Evolutionary conservation across 2,797 vertebrate genomes (phyloP), one percentile per base, ranked within the genome.

Genomic region (Pseudotriccus pelzelni): DNA sequence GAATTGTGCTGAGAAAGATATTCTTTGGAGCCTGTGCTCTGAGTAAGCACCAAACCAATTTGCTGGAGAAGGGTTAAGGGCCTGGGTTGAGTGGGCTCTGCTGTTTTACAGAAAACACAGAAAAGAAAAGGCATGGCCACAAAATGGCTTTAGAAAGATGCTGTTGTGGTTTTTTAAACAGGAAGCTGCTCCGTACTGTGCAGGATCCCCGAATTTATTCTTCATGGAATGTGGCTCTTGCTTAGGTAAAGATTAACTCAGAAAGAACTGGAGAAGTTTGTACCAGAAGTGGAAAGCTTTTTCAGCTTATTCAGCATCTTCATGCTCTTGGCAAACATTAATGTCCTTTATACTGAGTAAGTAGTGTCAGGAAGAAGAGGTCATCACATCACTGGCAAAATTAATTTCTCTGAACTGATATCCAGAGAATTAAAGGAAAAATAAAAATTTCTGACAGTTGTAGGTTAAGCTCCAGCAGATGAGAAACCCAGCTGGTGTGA

Each of bases 401-500:
- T 89, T 80, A 90, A 86, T 91, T 95, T 81, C 63, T 94, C 72
- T 86, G 50, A 81, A 73, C 55, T 36, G 34, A 87, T 84, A 90
- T 21, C 6, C 10, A 41, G 85, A 46, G 72, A 90, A 70, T 80
- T 85, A 90, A 95, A 73, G 50, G 41, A 76, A 84, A 85, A 25
- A 74, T 39, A 92, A 89, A 62, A 85, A 69, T 11, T 43, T 93
- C 46, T 91, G 89, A 59, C 39, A 78, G 32, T 53, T 91, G 62
- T 84, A 81, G 19, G 21, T 89, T 91, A 84, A 85, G n/a, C 47
- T 91, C 73, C 44, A 75, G 53, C 76, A 91, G 89, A 93, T 87
- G 91, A 93, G 59, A 94, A 96, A 84, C 28, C 17, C 92, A 94
- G 80, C 74, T 93, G 82, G 59, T 86, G n/a, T 64, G 69, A 88